Base-by-base conservation (phyloP, 2,888 invertebrate species). In the Itoplectis maculator region DNA sequence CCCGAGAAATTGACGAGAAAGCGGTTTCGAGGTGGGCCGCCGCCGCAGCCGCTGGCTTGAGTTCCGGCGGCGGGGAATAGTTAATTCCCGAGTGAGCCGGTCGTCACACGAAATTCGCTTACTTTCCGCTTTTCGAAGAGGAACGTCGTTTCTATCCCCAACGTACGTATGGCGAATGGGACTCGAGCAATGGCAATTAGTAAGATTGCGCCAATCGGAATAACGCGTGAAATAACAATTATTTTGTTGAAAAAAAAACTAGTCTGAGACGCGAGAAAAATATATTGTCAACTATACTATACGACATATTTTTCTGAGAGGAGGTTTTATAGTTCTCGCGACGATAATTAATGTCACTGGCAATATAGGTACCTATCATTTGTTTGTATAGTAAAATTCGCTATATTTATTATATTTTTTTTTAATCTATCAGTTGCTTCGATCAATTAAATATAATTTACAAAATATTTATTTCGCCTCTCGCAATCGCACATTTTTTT, bases 1-100 rank as follows among this genome's bases (percentile, higher is more conserved):
- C 86, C 80, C 74, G 85, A 82, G 87, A 87, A 89, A 87, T 88
- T 89, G 87, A 88, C 87, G 88, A 86, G 84, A 73, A 83, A 81
- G 81, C 76, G 79, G 83, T 87, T 78, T 82, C 80, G 74, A 63
- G 79, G 72, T 76, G 79, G 59, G 70, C 69, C 29, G 63, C n/a
- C n/a, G n/a, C n/a, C n/a, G n/a, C n/a, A n/a, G n/a, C n/a, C 68
- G 29, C 29, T 54, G 76, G 73, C n/a, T 63, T 63, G 35, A 59
- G 56, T 59, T 35, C n/a, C 69, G n/a, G n/a, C n/a, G n/a, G n/a
- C n/a, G 49, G 70, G 54, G 83, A 81, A 80, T 84, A 79, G 82
- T 83, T 89, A 88, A 88, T 88, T 88, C 86, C 81, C 81, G 86
- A 89, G 86, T 89, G 85, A 84, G 78, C 77, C 83, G 79, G 79